phyloP scores from a whole-genome alignment of 53 echinoderm and acorn worm species.

The Zoroaster sp. region DNA sequence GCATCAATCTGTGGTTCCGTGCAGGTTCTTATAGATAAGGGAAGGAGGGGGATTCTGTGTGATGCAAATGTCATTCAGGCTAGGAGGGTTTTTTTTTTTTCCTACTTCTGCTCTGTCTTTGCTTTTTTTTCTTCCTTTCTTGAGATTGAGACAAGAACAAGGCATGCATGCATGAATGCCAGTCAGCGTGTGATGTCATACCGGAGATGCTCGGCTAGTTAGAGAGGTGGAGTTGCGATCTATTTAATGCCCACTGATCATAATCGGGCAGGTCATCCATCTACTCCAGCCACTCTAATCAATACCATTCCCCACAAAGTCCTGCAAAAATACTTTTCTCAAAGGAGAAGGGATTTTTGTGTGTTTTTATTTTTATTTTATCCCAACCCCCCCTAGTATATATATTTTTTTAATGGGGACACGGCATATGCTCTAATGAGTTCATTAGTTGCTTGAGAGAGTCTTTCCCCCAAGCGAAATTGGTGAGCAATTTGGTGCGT shows the following conservation, averaged over 20 bases:
- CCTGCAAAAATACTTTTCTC: not conserved
- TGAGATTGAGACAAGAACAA: not conserved
- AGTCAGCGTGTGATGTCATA: not conserved
- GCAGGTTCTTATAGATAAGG: constrained; percentile 46
- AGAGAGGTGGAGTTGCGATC: not conserved
- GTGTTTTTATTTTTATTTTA: too few relatives aligned
- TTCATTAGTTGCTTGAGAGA: not conserved
- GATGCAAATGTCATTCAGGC: constrained; percentile 53
- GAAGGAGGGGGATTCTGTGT: not conserved
- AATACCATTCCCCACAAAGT: too few relatives aligned
- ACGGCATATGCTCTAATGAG: not conserved
- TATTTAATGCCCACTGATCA: not conserved
- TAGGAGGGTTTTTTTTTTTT: constrained; percentile 18
- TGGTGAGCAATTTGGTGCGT: not conserved
- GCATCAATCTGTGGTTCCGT: constrained; percentile 69
- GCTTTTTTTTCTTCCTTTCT: not conserved
- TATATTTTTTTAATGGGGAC: not conserved
- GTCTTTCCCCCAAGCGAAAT: not conserved
- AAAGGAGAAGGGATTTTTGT: not conserved
- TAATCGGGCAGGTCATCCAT: not conserved
- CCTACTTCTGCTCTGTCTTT: too few relatives aligned
- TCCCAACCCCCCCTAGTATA: too few relatives aligned
- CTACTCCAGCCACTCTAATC: not conserved
- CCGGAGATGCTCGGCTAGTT: not conserved
- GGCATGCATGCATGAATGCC: not conserved